These are phyloP conservation scores for Julus scanicus DNA, from an alignment of 2,888 invertebrate genomes.

Conservation along the genomic window DNA sequence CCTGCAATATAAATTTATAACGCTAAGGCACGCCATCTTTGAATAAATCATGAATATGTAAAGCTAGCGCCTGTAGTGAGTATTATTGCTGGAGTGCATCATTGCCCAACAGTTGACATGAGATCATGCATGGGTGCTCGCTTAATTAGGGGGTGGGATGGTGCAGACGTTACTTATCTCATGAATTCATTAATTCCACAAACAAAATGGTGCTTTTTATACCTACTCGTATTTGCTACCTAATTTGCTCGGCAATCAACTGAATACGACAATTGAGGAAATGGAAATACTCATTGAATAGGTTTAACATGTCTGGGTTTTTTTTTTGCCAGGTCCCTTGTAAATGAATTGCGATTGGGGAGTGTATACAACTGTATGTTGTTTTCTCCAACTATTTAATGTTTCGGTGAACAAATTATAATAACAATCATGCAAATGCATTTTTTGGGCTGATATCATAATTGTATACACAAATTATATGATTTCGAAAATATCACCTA, in stretches of 20 bases:
- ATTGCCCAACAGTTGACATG: conserved; percentile 25
- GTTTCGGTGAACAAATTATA: conserved; percentile 3
- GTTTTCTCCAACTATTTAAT: background rate
- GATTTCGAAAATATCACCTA: background rate
- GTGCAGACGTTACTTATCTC: conserved; percentile 37
- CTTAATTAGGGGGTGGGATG: background rate
- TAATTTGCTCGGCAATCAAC: conserved; percentile 9
- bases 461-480: conserved; percentile 17
- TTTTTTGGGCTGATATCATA: background rate
- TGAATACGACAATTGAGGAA: conserved; percentile 18
- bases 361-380: background rate
- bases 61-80: conserved; percentile 18
- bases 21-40: conserved; percentile 8
- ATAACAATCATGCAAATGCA: conserved; percentile 40
- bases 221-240: background rate
- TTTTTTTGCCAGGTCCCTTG: background rate
- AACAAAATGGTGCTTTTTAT: background rate
- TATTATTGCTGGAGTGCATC: conserved; percentile 20
- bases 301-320: background rate
- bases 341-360: background rate
- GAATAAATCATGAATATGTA: conserved; percentile 44
- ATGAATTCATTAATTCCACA: background rate
- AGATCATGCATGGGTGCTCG: conserved; percentile 37
- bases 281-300: background rate
- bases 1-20: conserved; percentile 42